Evolutionary conservation across 2,797 vertebrate genomes (phyloP), one percentile per base, ranked within the genome.

Genomic region (Oryzias dopingdopingensis): DNA sequence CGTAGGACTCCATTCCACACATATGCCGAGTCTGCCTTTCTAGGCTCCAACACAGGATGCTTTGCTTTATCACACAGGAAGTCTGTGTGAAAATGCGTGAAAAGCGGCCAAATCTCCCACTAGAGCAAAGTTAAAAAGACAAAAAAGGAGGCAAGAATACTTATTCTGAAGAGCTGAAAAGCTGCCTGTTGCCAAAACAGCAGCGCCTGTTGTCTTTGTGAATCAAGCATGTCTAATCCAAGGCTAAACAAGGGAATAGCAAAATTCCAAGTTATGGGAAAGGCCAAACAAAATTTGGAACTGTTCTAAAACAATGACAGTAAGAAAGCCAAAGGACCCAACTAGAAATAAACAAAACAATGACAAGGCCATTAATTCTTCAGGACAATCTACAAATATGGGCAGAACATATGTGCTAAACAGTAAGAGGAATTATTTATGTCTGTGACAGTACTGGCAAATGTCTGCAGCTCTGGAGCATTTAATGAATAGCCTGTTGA

Each of bases 21-120:
- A 18, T 67, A 59, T 68, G 82, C 74, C 62, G 77, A 85, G 48
- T 62, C 17, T 15, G 80, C 67, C 49, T 82, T 83, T 68, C 78
- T 78, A 53, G 76, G 56, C 67, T 72, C 54, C 60, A 85, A 74
- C 77, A 73, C 78, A 87, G 85, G 85, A 92, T 85, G 75, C 68
- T 58, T 42, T 26, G 58, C 59, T 54, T 52, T 51, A 78, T 79
- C 80, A 71, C 65, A 76, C 72, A 84, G 75, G 79, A 90, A 84
- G 86, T 48, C 56, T 52, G 66, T 4, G 65, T 78, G 51, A 46
- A 46, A 42, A 62, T 47, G 79, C 42, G 56, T 82, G 77, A 67
- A 72, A 76, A 59, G 5, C 5, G 61, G 75, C 59, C 66, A 74
- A 18, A 60, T 64, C 47, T 60, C 47, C 26, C 59, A 58, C 42